phyloP scores from a whole-genome alignment of 2,888 invertebrate species.

The Philonicus albiceps region DNA sequence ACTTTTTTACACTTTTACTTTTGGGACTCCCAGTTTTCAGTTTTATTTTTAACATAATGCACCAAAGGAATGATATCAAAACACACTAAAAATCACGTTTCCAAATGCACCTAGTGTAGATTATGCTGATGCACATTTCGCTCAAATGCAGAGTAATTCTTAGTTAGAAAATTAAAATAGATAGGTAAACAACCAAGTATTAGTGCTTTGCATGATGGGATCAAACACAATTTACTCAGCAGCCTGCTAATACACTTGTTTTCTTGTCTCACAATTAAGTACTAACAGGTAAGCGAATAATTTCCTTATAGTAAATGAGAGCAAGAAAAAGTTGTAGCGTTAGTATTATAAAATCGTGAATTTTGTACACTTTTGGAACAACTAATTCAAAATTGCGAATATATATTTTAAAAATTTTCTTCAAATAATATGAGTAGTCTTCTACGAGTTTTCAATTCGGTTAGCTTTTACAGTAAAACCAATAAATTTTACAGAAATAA shows the following conservation, averaged over 20 bases:
- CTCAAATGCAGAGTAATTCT: background rate
- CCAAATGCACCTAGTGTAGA: background rate
- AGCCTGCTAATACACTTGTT: background rate
- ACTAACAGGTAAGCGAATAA: background rate
- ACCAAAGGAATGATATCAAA: background rate
- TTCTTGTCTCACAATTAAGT: background rate
- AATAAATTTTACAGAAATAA: background rate
- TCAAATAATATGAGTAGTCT: no score
- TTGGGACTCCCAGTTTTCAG: constrained; percentile 9
- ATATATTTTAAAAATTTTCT: no score
- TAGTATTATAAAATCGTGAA: background rate
- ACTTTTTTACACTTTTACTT: background rate
- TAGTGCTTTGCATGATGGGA: background rate
- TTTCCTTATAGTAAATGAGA: background rate
- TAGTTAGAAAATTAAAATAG: background rate
- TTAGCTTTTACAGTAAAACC: background rate
- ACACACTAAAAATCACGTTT: background rate
- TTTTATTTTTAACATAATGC: background rate
- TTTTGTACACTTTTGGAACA: background rate
- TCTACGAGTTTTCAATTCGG: background rate
- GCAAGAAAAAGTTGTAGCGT: background rate
- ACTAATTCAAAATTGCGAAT: no score
- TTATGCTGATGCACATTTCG: background rate
- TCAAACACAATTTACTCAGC: background rate
- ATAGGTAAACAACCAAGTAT: background rate